Conservation (phyloP, 2,113 vertebrate species). For the Polypterus senegalus region DNA sequence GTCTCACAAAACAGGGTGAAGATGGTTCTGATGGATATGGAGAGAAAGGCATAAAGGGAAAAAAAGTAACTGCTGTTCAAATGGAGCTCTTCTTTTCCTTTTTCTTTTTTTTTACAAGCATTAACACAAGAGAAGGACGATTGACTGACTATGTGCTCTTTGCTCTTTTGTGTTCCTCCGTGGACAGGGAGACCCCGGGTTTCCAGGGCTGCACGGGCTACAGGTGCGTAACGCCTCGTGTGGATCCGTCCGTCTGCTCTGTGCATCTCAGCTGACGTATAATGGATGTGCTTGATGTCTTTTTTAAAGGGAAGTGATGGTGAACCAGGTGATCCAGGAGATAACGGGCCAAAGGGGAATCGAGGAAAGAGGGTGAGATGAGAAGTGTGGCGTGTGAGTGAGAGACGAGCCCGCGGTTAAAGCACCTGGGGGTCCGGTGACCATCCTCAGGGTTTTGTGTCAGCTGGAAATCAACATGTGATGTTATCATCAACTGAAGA, state of each 20-base stretch:
- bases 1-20: constrained; percentile 27
- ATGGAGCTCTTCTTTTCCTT: not conserved
- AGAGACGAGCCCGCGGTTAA: not conserved
- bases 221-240: too few relatives aligned
- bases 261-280: not conserved
- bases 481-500: too few relatives aligned
- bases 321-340: constrained; percentile 21
- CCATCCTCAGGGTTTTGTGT: too few relatives aligned
- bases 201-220: too few relatives aligned
- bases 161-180: too few relatives aligned
- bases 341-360: constrained; percentile 25
- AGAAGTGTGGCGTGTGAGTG: not conserved
- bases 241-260: too few relatives aligned
- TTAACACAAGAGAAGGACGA: not conserved
- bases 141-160: too few relatives aligned
- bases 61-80: constrained; percentile 31
- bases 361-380: constrained; percentile 24
- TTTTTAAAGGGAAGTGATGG: constrained; percentile 3
- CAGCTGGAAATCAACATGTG: too few relatives aligned
- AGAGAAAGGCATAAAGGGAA: constrained; percentile 29
- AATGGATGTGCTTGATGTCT: not conserved
- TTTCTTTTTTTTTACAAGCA: not conserved
- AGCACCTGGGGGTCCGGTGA: too few relatives aligned
- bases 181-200: too few relatives aligned
- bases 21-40: constrained; percentile 33